Conservation (phyloP, 2,888 invertebrate species). For the Epinotia bilunana region DNA sequence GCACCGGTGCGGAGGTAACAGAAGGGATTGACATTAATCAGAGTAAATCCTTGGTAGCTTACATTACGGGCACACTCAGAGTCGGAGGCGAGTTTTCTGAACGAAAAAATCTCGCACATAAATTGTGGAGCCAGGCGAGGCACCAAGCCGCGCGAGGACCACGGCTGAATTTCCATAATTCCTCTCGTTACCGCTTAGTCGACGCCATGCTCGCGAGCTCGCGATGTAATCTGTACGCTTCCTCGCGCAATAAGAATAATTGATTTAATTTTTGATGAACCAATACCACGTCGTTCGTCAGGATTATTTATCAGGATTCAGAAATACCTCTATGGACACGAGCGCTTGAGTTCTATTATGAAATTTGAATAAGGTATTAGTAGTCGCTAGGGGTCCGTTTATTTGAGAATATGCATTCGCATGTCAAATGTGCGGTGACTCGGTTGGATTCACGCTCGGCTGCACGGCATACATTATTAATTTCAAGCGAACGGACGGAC, state of each 20-base stretch:
- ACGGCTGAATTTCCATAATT: conserved; percentile 72
- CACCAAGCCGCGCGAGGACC: conserved; percentile 46
- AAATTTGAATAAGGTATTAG: conserved; percentile 34
- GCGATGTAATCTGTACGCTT: conserved; percentile 63
- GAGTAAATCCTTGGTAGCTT: conserved; percentile 56
- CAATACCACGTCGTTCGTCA: conserved; percentile 28
- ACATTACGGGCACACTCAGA: conserved; percentile 51
- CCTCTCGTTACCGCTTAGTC: conserved; percentile 65
- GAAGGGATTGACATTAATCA: conserved; percentile 59
- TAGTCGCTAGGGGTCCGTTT: conserved; percentile 25
- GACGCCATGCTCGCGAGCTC: conserved; percentile 52
- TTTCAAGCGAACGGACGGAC: conserved; percentile 48
- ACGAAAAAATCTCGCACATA: conserved; percentile 62
- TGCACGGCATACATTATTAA: conserved; percentile 64
- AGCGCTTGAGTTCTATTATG: conserved; percentile 16
- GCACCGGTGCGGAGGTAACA: conserved; percentile 51
- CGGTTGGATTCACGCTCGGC: conserved; percentile 47
- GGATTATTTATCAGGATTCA: conserved; percentile 10
- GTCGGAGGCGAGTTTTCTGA: conserved; percentile 59
- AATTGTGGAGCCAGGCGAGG: conserved; percentile 57
- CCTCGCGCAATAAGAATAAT: conserved; percentile 64
- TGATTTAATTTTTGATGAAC: conserved; percentile 52
- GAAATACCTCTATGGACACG: conserved; percentile 10
- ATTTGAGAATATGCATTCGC: conserved; percentile 40
- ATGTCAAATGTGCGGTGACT: conserved; percentile 46